These are phyloP conservation scores for Caenorhabditis inopinata DNA, from an alignment of 1,140 invertebrate species.

Conservation along the genomic window DNA sequence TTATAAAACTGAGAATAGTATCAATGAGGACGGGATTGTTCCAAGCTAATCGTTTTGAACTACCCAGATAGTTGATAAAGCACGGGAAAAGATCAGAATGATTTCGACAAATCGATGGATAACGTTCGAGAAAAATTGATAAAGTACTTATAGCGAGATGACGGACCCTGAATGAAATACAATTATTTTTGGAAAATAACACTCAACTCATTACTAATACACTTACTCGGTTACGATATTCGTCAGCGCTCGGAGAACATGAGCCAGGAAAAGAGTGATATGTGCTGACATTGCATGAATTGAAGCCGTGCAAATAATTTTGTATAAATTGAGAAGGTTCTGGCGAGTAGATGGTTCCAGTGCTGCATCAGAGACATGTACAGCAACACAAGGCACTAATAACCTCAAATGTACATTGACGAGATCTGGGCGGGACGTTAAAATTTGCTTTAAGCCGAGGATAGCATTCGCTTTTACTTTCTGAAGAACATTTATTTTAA, in stretches of 20 bases:
- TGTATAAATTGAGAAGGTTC: slow-evolving; percentile 35
- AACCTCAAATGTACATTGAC: slow-evolving; percentile 35
- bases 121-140: not conserved
- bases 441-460: slow-evolving; percentile 41
- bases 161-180: not conserved
- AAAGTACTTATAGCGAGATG: not conserved
- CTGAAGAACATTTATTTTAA: too few species aligned
- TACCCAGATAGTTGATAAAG: slow-evolving; percentile 6
- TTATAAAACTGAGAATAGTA: slow-evolving; percentile 10
- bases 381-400: slow-evolving; percentile 39
- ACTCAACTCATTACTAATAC: not conserved
- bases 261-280: slow-evolving; percentile 42
- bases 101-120: not conserved
- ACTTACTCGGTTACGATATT: slow-evolving; percentile 33
- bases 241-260: slow-evolving; percentile 33
- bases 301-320: not conserved
- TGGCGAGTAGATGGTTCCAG: slow-evolving; percentile 11
- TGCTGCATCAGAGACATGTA: slow-evolving; percentile 30
- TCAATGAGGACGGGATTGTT: not conserved
- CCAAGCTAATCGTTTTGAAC: slow-evolving; percentile 1
- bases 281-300: not conserved
- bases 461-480: slow-evolving; percentile 21
- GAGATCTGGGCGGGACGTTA: slow-evolving; percentile 38
- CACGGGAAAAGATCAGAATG: slow-evolving; percentile 7
- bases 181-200: not conserved